These are phyloP conservation scores for Ennomos fuscantarius DNA, from an alignment of 2,888 invertebrate genomes.

Conservation along the genomic window DNA sequence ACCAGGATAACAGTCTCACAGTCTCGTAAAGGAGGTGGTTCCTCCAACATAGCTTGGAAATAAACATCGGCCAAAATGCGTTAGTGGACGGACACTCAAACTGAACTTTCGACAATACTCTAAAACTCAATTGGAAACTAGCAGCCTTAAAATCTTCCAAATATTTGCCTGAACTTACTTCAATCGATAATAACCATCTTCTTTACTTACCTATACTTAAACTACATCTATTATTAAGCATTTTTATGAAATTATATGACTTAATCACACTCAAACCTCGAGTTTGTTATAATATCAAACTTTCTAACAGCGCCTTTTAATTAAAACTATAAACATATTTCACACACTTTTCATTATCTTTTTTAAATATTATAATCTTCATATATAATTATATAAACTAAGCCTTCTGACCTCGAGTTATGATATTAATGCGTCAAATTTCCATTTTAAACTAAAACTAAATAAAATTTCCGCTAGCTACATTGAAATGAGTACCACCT, in stretches of 20 bases:
- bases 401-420: not conserved
- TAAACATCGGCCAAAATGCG: conserved; percentile 56
- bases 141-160: conserved; percentile 17
- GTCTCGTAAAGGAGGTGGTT: conserved; percentile 76
- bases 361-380: too few relatives aligned
- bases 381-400: too few relatives aligned
- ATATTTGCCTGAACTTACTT: conserved; percentile 6
- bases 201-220: not conserved
- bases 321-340: too few relatives aligned
- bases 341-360: too few relatives aligned
- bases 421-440: conserved; percentile 24
- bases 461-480: conserved; percentile 4
- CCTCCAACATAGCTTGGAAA: conserved; percentile 53
- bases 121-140: conserved; percentile 36
- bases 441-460: conserved; percentile 26
- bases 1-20: conserved; percentile 68
- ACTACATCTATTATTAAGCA: not conserved
- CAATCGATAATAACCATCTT: not conserved
- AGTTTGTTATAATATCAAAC: too few relatives aligned
- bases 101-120: conserved; percentile 43
- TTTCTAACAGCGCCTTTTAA: too few relatives aligned
- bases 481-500: conserved; percentile 24
- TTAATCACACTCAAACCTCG: too few relatives aligned
- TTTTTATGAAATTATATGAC: not conserved
- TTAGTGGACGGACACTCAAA: conserved; percentile 52